Evolutionary conservation across 2,113 vertebrate genomes (phyloP), one percentile per base, ranked within the genome.

Genomic region (Promerops cafer): DNA sequence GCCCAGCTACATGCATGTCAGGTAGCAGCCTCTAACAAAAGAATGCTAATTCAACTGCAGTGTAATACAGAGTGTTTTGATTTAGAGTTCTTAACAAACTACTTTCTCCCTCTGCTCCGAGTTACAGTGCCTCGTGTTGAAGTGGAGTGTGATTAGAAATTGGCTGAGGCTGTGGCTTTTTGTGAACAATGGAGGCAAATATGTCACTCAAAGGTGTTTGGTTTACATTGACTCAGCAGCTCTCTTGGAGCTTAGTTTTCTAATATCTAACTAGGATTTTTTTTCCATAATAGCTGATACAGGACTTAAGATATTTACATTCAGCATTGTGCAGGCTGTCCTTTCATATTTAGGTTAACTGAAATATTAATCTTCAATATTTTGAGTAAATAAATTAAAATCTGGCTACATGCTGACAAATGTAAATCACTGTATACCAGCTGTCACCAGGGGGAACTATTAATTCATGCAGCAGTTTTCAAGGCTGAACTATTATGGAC

Each of bases 381-480:
- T 95, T 91, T 95, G 24, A 80, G 42, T 87, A 93, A 90, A 80
- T 90, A 71, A 81, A 86, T 81, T 10, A 83, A 88, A 85, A 91
- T 79, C 70, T 83, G 53, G 16, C 50, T 89, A 79, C 31, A 37
- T 28, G 30, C 23, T 93, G 89, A 81, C 77, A 95, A 85, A 81
- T 53, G 49, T 92, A 96, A 83, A 86, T 88, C 28, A 61, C 66
- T 90, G 60, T 57, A 88, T 79, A 83, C 37, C 57, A 92, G 42
- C 59, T 93, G 90, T 96, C 95, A 95, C 91, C 88, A 93, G 90
- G 74, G 82, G 81, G 83, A 89, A 91, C 88, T 92, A 92, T 94
- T 93, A 96, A 95, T 96, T 97, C 88, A 77, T 89, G 42, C 47
- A 95, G 42, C 21, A 70, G 3, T 75, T 88, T 96, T 70, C 16